Evolutionary conservation across 2,888 invertebrate genomes (phyloP).

Genomic region (Agrochola macilenta): DNA sequence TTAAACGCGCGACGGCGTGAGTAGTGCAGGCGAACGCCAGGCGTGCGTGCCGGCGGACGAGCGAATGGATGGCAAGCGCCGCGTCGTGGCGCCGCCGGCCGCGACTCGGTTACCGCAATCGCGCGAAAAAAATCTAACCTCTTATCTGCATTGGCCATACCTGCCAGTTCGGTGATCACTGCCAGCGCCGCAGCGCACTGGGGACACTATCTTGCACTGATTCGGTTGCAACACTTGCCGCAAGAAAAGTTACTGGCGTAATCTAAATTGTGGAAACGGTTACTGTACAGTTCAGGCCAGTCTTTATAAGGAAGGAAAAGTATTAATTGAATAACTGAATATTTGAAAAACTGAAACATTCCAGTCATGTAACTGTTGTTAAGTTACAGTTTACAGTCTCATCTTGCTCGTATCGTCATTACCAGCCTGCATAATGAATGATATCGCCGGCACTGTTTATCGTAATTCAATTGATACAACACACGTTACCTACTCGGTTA

Average conservation of each 20-base stretch:
- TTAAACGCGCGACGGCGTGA: slow-evolving; percentile 73
- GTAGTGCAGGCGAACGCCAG: slow-evolving; percentile 75
- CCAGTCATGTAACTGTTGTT: not conserved
- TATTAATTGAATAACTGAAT: not conserved
- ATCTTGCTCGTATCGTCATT: slow-evolving; percentile 21
- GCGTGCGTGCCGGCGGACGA: slow-evolving; percentile 85
- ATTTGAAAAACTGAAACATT: not conserved
- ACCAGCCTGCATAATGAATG: slow-evolving; percentile 28
- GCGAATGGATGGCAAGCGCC: slow-evolving; percentile 83
- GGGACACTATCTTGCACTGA: slow-evolving; percentile 23
- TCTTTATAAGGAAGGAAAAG: slow-evolving; percentile 16
- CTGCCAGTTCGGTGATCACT: slow-evolving; percentile 66
- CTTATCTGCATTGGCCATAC: slow-evolving; percentile 83
- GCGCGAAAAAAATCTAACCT: slow-evolving; percentile 84
- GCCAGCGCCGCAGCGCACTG: slow-evolving; percentile 28
- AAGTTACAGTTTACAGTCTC: slow-evolving; percentile 17
- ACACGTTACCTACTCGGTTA: slow-evolving; percentile 13
- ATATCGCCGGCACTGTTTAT: slow-evolving; percentile 34
- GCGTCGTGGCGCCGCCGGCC: slow-evolving; percentile 78
- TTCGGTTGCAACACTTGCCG: slow-evolving; percentile 14
- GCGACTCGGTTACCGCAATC: slow-evolving; percentile 82
- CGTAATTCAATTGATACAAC: slow-evolving; percentile 39
- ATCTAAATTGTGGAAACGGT: not conserved
- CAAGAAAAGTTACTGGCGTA: not conserved
- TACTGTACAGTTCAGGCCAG: not conserved